phyloP scores from a whole-genome alignment of 2,113 vertebrate genomes.

The Cochlearius cochlearius region DNA sequence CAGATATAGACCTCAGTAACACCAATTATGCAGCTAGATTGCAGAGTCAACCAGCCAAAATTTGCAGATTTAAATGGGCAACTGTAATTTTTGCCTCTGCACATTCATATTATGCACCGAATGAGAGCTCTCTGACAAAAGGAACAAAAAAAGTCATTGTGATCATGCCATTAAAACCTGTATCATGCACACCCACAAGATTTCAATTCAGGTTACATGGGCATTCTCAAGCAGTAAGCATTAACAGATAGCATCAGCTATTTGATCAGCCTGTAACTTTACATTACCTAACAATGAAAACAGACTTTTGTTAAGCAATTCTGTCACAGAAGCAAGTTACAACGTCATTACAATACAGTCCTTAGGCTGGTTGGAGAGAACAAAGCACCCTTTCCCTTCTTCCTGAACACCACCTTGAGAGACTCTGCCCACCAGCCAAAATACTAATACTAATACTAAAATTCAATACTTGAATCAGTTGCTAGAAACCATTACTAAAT shows the following conservation, averaged over 20 bases:
- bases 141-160: background rate
- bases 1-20: background rate
- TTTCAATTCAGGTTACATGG: background rate
- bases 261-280: background rate
- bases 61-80: background rate
- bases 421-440: background rate
- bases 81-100: background rate
- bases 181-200: background rate
- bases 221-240: background rate
- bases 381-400: background rate
- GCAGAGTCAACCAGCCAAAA: background rate
- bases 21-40: background rate
- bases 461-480: background rate
- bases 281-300: background rate
- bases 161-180: background rate
- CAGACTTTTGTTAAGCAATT: background rate
- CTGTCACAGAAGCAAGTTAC: background rate
- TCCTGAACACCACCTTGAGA: background rate
- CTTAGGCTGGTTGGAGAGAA: background rate
- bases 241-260: background rate
- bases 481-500: background rate
- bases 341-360: background rate
- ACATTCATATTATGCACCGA: background rate
- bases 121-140: background rate
- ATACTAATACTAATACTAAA: background rate